These are phyloP conservation scores for Capricornis sumatraensis DNA, from an alignment of 2,113 vertebrate genomes.

Conservation along the genomic window DNA sequence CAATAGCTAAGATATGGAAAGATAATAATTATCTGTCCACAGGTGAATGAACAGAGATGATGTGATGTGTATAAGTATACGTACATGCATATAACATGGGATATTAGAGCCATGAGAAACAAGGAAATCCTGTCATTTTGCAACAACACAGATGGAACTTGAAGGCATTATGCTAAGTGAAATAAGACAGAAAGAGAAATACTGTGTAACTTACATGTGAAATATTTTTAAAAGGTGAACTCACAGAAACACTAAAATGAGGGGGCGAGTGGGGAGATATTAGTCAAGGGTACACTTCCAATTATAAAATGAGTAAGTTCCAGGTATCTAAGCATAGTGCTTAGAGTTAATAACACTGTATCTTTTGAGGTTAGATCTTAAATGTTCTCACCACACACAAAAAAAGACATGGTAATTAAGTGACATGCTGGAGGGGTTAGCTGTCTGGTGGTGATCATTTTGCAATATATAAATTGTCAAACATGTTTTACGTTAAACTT, in stretches of 20 bases:
- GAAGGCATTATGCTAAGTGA: neutral
- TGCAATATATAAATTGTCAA: neutral
- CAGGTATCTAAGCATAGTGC: neutral
- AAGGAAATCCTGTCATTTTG: neutral
- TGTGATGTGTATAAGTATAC: neutral
- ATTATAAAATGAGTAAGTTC: neutral
- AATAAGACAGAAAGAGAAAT: neutral
- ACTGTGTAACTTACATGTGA: neutral
- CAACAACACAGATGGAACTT: neutral
- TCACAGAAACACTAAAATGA: neutral
- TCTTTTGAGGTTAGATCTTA: neutral
- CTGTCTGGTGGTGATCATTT: neutral
- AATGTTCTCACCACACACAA: neutral
- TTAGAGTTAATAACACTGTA: neutral
- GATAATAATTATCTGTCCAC: neutral
- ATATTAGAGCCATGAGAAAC: neutral
- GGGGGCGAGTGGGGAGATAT: accelerated
- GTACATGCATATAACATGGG: neutral
- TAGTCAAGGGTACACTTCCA: neutral
- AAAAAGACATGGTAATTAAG: neutral
- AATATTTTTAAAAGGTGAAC: neutral
- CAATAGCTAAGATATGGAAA: neutral
- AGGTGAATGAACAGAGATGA: neutral
- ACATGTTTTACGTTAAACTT: neutral
- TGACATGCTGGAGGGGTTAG: neutral